Percentiles rank a stretch among this genome's conserved stretches.
Evolutionary conservation across 1,140 invertebrate genomes (phyloP).

Genomic region (Phthorimaea operculella): DNA sequence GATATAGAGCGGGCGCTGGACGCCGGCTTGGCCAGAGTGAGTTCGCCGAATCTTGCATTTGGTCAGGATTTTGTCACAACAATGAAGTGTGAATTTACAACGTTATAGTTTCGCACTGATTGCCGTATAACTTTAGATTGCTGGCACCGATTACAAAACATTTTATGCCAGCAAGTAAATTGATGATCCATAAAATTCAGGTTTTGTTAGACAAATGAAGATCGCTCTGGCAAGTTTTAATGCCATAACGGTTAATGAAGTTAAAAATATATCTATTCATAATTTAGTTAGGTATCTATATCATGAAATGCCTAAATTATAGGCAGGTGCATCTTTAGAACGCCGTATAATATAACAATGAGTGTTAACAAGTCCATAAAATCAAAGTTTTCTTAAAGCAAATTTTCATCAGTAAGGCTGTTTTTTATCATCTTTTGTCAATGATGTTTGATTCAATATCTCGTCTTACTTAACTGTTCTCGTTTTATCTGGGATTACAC

Average conservation of each 20-base stretch:
- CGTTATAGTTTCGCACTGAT: constrained; percentile 7
- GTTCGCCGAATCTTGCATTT: constrained; percentile 37
- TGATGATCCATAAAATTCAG: no score
- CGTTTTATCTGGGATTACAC: constrained; percentile 34
- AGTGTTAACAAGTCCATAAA: background rate
- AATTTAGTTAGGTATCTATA: no score
- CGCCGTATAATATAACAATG: no score
- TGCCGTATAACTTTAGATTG: background rate
- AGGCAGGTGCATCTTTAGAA: no score
- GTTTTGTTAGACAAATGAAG: no score
- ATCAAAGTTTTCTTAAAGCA: background rate
- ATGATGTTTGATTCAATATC: background rate
- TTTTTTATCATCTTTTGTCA: no score
- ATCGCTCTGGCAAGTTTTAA: no score
- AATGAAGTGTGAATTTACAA: constrained; percentile 44
- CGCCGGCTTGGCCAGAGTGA: constrained; percentile 10
- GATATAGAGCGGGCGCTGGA: constrained; percentile 56
- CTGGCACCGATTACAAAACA: no score
- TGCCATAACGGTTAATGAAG: no score
- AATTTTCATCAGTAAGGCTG: background rate
- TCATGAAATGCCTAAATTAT: no score
- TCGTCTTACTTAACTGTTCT: constrained; percentile 28
- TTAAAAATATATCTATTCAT: no score
- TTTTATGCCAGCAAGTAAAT: no score
- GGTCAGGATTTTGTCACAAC: constrained; percentile 25